Base-by-base conservation (phyloP, 2,113 vertebrate genomes). In the Symphodus melops region DNA sequence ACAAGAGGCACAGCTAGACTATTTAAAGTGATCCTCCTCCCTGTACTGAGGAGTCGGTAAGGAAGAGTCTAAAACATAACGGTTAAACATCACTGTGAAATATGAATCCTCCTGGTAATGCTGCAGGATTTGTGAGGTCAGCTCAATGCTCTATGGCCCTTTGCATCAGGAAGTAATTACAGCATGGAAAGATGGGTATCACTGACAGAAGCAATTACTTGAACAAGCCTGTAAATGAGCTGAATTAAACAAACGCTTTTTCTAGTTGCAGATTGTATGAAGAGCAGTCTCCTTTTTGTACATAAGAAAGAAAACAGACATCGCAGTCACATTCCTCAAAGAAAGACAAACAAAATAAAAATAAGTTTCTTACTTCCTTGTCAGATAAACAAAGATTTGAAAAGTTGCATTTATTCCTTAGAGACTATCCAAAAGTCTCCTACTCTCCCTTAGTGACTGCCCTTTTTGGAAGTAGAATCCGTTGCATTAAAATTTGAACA, bases 121-220 rank as follows among this genome's bases (percentile, higher is more conserved):
- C 86, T 64, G 75, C 17, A 54, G 72, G 53, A 79, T 82, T 88
- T 88, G 68, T 78, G 69, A 81, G 90, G 83, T 88, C 75, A 68
- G 41, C 77, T 83, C 71, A 61, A 80, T 70, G 66, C 86, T 86
- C 57, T 61, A 56, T 87, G 77, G 81, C 68, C 68, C 73, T 85
- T 86, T 86, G 64, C 79, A 79, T 72, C 76, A 87, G 79, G 86
- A 91, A 86, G 85, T 88, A 89, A 91, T 91, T 91, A 90, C 63
- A 81, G 75, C 64, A 52, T 6, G 42, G 65, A 73, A 73, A 87
- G 86, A 91, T 89, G 80, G 75, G 67, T 77, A 86, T 91, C 88
- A 78, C 11, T 87, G 83, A 81, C 82, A 72, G 74, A 85, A 33
- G 79, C 66, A 84, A 90, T 91, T 86, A 89, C 41, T 62, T 25